phyloP scores from a whole-genome alignment of 2,888 invertebrate genomes.

The Coelopa pilipes region DNA sequence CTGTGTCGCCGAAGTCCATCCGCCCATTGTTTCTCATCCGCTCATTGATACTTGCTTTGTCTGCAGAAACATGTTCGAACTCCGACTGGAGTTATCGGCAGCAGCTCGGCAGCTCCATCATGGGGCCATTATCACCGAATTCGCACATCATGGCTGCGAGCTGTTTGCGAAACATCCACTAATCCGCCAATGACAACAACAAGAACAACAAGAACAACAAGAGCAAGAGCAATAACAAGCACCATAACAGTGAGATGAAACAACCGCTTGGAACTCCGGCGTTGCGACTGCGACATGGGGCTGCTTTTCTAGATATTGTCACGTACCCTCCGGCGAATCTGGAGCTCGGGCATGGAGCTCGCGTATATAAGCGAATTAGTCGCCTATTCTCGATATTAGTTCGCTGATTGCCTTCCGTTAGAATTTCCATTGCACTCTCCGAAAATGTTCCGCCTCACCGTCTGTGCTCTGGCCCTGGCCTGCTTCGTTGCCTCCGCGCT shows the following conservation, averaged over 20 bases:
- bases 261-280: too few species aligned
- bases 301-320: constrained; percentile 53
- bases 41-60: too few species aligned
- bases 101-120: too few species aligned
- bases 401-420: constrained; percentile 51
- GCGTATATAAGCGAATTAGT: constrained; percentile 60
- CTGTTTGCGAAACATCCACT: neutral
- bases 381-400: constrained; percentile 55
- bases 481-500: constrained; percentile 32
- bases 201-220: neutral
- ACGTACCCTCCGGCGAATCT: constrained; percentile 54
- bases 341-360: constrained; percentile 45
- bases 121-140: too few species aligned
- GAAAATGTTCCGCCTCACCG: constrained; percentile 45
- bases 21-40: too few species aligned
- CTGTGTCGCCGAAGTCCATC: too few species aligned
- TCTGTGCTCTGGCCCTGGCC: constrained; percentile 46
- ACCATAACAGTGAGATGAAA: too few species aligned
- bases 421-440: constrained; percentile 46
- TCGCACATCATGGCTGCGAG: too few species aligned
- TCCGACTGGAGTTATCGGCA: too few species aligned
- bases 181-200: neutral
- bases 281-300: neutral
- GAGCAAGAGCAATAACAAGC: neutral
- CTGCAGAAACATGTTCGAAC: too few species aligned